These are phyloP conservation scores for Myotis daubentonii DNA, from an alignment of 2,797 vertebrate species.

Conservation along the genomic window DNA sequence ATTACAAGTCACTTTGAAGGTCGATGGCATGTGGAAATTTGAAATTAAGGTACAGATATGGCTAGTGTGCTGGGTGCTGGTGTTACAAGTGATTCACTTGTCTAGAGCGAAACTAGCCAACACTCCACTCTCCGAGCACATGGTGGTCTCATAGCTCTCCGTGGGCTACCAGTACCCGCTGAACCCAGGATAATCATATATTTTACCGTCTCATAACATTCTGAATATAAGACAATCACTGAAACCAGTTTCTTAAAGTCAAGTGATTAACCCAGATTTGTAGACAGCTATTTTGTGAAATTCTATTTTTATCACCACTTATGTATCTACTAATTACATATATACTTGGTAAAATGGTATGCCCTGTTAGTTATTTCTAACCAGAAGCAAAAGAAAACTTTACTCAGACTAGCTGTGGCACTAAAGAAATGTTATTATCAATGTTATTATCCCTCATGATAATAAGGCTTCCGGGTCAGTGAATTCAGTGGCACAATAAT, in stretches of 20 bases:
- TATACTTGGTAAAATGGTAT: background rate
- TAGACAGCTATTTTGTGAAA: background rate
- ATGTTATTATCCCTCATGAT: background rate
- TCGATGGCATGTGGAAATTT: background rate
- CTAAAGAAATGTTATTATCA: background rate
- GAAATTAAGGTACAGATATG: too few relatives aligned
- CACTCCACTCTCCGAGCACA: too few relatives aligned
- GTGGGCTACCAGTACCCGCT: background rate
- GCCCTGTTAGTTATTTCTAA: background rate
- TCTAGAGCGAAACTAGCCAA: background rate
- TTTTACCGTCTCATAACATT: background rate
- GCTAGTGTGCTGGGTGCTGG: background rate
- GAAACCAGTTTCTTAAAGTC: slow-evolving; percentile 5
- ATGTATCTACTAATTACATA: background rate
- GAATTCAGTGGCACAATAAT: background rate
- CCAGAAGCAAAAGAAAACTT: background rate
- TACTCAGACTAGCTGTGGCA: background rate
- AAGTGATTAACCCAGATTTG: background rate
- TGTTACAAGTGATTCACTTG: background rate
- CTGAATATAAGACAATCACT: background rate
- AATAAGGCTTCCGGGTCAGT: background rate
- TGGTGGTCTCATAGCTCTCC: background rate
- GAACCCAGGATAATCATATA: background rate
- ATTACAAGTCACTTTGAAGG: background rate
- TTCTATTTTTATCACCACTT: background rate